These are phyloP conservation scores for Conistra vaccinii DNA, from an alignment of 2,888 invertebrate species.

Conservation along the genomic window DNA sequence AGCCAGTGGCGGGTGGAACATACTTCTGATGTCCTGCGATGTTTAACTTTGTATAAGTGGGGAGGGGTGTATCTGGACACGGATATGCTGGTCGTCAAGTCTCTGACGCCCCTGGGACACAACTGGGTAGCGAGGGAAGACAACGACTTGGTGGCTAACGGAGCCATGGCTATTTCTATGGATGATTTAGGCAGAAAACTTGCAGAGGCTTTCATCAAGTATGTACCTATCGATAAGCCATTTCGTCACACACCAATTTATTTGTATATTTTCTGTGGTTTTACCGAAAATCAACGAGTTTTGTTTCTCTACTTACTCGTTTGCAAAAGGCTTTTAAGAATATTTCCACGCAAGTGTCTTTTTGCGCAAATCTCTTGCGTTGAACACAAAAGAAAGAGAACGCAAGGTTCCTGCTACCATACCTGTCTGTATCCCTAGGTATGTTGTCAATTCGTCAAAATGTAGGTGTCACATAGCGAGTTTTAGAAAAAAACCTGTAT, in stretches of 20 bases:
- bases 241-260: background rate
- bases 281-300: background rate
- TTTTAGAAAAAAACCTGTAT: background rate
- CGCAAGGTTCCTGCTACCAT: no score
- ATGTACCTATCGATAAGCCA: conserved; percentile 17
- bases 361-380: no score
- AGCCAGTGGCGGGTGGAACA: conserved; percentile 88
- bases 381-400: no score
- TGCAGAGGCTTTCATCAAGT: conserved; percentile 48
- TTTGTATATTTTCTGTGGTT: background rate
- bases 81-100: conserved; percentile 93
- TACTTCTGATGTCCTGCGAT: conserved; percentile 92
- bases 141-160: conserved; percentile 91
- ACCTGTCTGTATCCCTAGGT: no score
- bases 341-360: no score
- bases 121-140: conserved; percentile 92
- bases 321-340: no score
- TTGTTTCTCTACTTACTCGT: no score
- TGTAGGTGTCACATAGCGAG: background rate
- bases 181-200: conserved; percentile 70
- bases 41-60: conserved; percentile 93
- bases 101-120: conserved; percentile 87
- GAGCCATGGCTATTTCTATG: conserved; percentile 91
- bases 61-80: conserved; percentile 94
- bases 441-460: no score